Evolutionary conservation across 2,888 invertebrate species (phyloP).

Genomic region (Xylocampa areola): DNA sequence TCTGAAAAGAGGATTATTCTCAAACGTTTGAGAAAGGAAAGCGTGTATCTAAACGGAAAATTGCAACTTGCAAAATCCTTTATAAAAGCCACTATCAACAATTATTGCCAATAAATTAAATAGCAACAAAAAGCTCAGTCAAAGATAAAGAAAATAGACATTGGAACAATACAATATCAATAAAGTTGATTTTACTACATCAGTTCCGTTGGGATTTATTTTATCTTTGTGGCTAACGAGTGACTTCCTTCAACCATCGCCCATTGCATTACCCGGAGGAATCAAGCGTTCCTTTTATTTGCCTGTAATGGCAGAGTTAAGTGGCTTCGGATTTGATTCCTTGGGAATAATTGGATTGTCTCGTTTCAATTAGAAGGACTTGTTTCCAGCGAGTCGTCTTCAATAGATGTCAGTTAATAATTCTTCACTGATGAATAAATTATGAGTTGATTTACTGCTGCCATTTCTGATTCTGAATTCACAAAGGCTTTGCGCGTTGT

Average conservation of each 20-base stretch:
- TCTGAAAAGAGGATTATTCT: constrained; percentile 11
- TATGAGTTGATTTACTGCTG: constrained; percentile 43
- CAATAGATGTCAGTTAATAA: constrained; percentile 32
- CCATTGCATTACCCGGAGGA: constrained; percentile 44
- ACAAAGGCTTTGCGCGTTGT: constrained; percentile 34
- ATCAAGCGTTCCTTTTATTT: constrained; percentile 53
- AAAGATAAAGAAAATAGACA: constrained; percentile 25
- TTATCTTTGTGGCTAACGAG: constrained; percentile 55
- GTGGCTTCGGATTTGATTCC: constrained; percentile 57
- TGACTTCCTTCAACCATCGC: constrained; percentile 43
- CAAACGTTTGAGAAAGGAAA: too few relatives aligned
- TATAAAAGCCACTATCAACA: constrained; percentile 11
- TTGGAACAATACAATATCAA: constrained; percentile 36
- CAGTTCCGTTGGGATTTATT: constrained; percentile 44
- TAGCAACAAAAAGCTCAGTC: constrained; percentile 7
- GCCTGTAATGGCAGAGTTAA: constrained; percentile 54
- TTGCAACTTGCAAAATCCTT: not conserved
- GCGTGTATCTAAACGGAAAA: not conserved
- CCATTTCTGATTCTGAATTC: constrained; percentile 47
- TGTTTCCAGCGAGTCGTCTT: constrained; percentile 36
- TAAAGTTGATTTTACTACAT: constrained; percentile 52
- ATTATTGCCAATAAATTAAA: constrained; percentile 6
- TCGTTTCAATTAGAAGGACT: constrained; percentile 50
- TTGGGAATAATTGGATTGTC: constrained; percentile 54
- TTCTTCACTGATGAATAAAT: constrained; percentile 50